Base-by-base conservation (phyloP, 2,113 vertebrate genomes). In the Centrocercus urophasianus region DNA sequence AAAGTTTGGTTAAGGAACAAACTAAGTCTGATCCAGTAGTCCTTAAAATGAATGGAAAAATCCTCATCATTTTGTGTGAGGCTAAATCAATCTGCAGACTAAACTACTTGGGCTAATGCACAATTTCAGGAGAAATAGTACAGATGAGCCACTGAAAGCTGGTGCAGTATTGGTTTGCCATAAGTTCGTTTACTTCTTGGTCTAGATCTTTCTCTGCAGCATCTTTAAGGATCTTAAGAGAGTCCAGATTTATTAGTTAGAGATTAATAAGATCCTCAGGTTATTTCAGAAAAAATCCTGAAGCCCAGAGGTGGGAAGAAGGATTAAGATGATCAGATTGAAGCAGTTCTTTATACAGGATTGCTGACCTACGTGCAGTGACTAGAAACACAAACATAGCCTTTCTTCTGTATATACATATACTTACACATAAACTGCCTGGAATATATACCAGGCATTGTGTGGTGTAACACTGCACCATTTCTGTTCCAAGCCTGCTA, bases 1-100 rank as follows among this genome's bases (percentile, higher is more conserved):
- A 91, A 83, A 60, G 56, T 91, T 89, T 93, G 67, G 50, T 93
- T 95, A 56, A 89, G 82, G 34, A 80, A 66, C 3, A 83, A 77
- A 95, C 82, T 57, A 7, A 77, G 25, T 27, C 72, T 89, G 64
- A 95, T 95, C 56, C 78, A 80, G 27, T 38, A 85, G 32, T 77
- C 78, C 83, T 54, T 60, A 47, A 83, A 95, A 85, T 83, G 21
- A 93, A 86, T 64, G 83, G 75, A 77, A 95, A 95, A 95, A 71
- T 80, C 52, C 47, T 70, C 69, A 36, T 71, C 1, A 2, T 52
- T 93, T 93, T 95, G 84, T 88, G 22, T 85, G 34, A 87, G 22
- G 19, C 13, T 85, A 85, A 92, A 89, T 83, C 84, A 76, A 50
- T 82, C 67, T 79, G 63, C 38, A 92, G 75, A 86, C 69, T 83